These are phyloP conservation scores for Trichopoda pennipes DNA, from an alignment of 2,888 invertebrate species.

Conservation along the genomic window DNA sequence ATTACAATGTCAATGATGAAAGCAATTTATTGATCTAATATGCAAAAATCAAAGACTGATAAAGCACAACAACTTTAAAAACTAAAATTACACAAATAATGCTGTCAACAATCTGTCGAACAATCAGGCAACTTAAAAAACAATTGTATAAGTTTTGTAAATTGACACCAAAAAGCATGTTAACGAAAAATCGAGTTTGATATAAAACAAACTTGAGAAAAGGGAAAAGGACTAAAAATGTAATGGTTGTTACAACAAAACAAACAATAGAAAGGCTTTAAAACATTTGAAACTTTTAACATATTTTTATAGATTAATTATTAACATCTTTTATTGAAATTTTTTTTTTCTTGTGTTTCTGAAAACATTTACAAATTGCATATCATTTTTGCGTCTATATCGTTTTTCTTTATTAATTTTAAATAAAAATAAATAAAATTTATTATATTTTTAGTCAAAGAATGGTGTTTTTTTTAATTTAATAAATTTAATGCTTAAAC, in stretches of 20 bases:
- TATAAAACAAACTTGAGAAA: slow-evolving; percentile 1
- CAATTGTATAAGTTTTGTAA: slow-evolving; percentile 11
- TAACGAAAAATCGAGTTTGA: slow-evolving; percentile 1
- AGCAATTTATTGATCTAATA: slow-evolving; percentile 50
- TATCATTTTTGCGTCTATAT: no score
- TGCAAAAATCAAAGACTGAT: slow-evolving; percentile 65
- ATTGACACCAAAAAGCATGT: neutral
- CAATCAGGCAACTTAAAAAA: slow-evolving; percentile 11
- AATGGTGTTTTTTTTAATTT: no score
- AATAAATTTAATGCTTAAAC: no score
- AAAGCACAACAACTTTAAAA: slow-evolving; percentile 64
- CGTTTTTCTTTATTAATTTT: no score
- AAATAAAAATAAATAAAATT: no score
- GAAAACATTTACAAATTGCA: neutral
- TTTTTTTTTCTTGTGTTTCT: no score
- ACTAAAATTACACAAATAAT: slow-evolving; percentile 64
- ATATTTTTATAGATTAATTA: neutral
- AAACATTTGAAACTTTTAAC: slow-evolving; percentile 8
- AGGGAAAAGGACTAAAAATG: neutral
- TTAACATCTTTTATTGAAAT: no score
- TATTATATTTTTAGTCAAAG: no score
- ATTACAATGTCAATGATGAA: slow-evolving; percentile 36
- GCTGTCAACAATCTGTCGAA: slow-evolving; percentile 50
- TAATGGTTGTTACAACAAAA: no score
- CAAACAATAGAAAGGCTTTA: slow-evolving; percentile 10